Conservation (phyloP, 2,797 vertebrate genomes). For the Taeniopygia guttata region DNA sequence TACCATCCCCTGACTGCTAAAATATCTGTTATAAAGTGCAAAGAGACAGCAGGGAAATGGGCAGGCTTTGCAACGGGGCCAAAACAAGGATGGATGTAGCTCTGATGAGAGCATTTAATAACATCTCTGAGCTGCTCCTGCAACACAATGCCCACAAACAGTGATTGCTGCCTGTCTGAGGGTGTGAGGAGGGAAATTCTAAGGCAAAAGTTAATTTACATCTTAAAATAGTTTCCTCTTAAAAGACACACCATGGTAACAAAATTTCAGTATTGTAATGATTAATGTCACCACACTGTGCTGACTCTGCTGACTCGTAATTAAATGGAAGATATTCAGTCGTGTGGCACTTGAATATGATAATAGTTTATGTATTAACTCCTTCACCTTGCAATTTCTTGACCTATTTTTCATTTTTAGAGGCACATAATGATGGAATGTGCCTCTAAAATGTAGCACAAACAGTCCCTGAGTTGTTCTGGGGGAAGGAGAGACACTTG, state of each 20-base stretch:
- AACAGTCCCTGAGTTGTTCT: background rate
- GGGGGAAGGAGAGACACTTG: background rate
- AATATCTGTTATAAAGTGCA: background rate
- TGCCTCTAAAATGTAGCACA: background rate
- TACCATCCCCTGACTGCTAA: background rate
- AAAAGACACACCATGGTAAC: constrained; percentile 31
- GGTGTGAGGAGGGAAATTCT: constrained; percentile 5
- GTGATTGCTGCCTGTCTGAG: constrained; percentile 21
- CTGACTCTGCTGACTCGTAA: constrained; percentile 44
- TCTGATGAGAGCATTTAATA: background rate
- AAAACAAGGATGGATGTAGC: background rate
- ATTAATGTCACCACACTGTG: constrained; percentile 30
- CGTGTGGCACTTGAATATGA: background rate
- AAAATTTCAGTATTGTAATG: constrained; percentile 1
- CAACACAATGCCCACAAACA: constrained; percentile 12
- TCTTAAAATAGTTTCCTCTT: constrained; percentile 22
- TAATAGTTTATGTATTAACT: constrained; percentile 24
- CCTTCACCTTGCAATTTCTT: constrained; percentile 39
- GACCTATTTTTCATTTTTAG: constrained; percentile 33
- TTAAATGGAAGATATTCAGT: constrained; percentile 8
- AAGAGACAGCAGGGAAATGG: background rate
- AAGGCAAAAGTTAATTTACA: constrained; percentile 44
- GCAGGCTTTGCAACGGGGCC: background rate
- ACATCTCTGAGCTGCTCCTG: background rate
- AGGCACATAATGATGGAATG: background rate